Conservation (phyloP, 2,888 invertebrate species). For the Ophonus ardosiacus region DNA sequence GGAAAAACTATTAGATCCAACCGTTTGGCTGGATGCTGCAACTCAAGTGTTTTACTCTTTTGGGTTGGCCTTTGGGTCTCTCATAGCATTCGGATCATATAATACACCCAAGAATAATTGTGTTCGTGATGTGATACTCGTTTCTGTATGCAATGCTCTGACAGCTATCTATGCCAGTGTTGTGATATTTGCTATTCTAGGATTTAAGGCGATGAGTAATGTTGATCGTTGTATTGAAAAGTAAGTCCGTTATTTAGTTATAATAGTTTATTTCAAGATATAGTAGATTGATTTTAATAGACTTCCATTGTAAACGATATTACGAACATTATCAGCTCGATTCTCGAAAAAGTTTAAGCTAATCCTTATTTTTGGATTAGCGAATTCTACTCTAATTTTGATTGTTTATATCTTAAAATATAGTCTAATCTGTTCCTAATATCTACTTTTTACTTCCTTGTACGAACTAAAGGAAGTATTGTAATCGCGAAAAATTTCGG, state of each 20-base stretch:
- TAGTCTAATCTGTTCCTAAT: too few relatives aligned
- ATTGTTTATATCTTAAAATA: too few relatives aligned
- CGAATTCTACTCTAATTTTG: too few relatives aligned
- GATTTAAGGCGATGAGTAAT: conserved; percentile 96
- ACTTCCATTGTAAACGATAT: too few relatives aligned
- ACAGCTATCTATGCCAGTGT: conserved; percentile 97
- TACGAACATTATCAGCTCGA: too few relatives aligned
- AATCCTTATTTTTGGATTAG: too few relatives aligned
- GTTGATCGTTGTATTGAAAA: conserved; percentile 88
- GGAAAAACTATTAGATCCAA: conserved; percentile 90
- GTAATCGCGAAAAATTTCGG: too few relatives aligned
- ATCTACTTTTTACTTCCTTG: too few relatives aligned
- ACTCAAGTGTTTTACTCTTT: conserved; percentile 98
- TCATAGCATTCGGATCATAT: conserved; percentile 97
- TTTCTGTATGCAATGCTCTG: conserved; percentile 94
- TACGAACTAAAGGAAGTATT: too few relatives aligned
- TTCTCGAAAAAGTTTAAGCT: too few relatives aligned
- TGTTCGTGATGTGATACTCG: conserved; percentile 92
- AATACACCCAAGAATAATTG: conserved; percentile 97
- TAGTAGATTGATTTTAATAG: too few relatives aligned
- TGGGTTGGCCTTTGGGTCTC: conserved; percentile 95
- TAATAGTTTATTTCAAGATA: too few relatives aligned
- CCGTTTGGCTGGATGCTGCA: conserved; percentile 97
- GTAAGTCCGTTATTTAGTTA: conserved; percentile 75
- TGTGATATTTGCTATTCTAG: conserved; percentile 96